phyloP scores from a whole-genome alignment of 2,113 vertebrate genomes.

The Antechinus stuartii region DNA sequence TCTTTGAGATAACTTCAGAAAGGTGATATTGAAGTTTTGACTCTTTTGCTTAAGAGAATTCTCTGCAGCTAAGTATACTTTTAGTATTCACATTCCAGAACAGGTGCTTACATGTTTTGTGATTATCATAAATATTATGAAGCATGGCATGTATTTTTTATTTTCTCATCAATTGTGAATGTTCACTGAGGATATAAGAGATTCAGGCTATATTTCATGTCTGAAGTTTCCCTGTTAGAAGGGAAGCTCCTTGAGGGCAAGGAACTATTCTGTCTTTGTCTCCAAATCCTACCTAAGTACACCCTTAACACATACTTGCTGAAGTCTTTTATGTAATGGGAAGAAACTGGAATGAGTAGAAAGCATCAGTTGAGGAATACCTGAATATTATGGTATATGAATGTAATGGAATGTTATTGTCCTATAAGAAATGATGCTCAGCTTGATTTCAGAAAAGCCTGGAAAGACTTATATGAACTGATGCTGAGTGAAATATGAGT shows the following conservation, averaged over 20 bases:
- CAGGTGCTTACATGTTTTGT: conserved; percentile 78
- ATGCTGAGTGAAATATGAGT: too few species aligned
- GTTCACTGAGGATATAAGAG: conserved; percentile 63
- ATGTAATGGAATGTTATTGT: too few species aligned
- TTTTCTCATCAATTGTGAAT: conserved; percentile 76
- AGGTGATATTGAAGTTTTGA: conserved; percentile 61
- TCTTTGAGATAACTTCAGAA: conserved; percentile 61
- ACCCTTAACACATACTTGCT: not conserved
- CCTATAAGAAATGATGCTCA: too few species aligned
- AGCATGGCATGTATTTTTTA: conserved; percentile 58
- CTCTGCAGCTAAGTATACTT: conserved; percentile 69
- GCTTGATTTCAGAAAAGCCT: too few species aligned
- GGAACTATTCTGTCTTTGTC: conserved; percentile 59
- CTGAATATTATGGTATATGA: too few species aligned
- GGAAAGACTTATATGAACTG: too few species aligned
- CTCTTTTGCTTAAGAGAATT: conserved; percentile 49
- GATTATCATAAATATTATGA: conserved; percentile 80
- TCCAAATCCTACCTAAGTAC: not conserved
- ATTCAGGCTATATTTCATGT: not conserved
- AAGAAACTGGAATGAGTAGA: too few species aligned
- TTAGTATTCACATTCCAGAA: conserved; percentile 71
- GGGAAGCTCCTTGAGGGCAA: conserved; percentile 56
- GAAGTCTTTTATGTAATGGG: too few species aligned
- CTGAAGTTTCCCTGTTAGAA: not conserved
- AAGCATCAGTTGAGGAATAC: too few species aligned